Conservation (phyloP, 2,797 vertebrate genomes). For the Coilia nasus region DNA sequence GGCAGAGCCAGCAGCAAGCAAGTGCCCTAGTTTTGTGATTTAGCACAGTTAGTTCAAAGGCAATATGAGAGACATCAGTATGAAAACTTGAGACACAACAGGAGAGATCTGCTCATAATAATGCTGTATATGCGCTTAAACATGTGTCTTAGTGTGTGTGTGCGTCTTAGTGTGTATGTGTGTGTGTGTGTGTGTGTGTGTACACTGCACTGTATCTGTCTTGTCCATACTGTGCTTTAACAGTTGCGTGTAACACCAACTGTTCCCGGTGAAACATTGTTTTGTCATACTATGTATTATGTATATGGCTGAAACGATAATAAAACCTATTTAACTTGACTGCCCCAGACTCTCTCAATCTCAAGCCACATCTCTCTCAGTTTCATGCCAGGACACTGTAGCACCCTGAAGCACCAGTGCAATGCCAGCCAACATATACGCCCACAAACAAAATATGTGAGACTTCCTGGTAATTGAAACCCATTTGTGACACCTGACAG, state of each 20-base stretch:
- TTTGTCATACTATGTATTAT: no score
- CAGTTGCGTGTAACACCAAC: no score
- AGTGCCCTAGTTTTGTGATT: slow-evolving; percentile 9
- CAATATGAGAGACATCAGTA: not conserved
- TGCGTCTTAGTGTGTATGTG: no score
- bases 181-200: no score
- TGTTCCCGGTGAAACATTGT: no score
- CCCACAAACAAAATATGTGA: not conserved
- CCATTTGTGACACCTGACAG: not conserved
- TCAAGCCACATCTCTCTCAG: not conserved
- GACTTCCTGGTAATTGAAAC: not conserved
- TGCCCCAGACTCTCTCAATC: not conserved
- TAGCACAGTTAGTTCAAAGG: not conserved
- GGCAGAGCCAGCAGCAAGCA: not conserved
- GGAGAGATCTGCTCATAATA: not conserved
- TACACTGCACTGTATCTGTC: no score
- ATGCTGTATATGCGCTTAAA: not conserved
- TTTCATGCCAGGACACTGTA: slow-evolving; percentile 10
- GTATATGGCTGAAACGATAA: no score
- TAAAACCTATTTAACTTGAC: no score
- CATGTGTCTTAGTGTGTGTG: no score
- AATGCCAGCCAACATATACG: slow-evolving; percentile 6
- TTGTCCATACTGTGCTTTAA: no score
- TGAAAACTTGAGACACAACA: not conserved
- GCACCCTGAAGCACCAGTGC: not conserved